phyloP scores from a whole-genome alignment of 1,140 invertebrate species.

The Cheumatopsyche charites region DNA sequence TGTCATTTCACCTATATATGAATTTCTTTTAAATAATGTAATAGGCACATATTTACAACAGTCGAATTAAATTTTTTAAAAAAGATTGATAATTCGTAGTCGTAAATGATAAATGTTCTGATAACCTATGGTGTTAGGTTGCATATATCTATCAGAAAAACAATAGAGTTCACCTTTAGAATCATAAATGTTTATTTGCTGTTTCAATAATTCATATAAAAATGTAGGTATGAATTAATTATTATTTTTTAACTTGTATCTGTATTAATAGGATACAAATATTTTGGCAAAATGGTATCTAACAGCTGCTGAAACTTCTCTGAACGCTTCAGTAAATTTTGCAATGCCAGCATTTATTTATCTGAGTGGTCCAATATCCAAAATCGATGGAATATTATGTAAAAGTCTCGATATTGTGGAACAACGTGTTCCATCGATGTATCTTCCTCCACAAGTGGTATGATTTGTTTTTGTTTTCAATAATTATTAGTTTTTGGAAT shows the following conservation, averaged over 20 bases:
- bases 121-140: slow-evolving; percentile 7
- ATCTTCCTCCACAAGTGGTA: slow-evolving; percentile 78
- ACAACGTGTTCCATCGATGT: slow-evolving; percentile 74
- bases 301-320: slow-evolving; percentile 71
- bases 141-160: slow-evolving; percentile 8
- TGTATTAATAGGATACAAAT: slow-evolving; percentile 66
- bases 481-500: slow-evolving; percentile 1
- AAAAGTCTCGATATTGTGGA: slow-evolving; percentile 79
- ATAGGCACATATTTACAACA: not conserved
- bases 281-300: slow-evolving; percentile 75
- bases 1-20: slow-evolving; percentile 7
- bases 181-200: not conserved
- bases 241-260: no score
- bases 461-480: slow-evolving; percentile 48
- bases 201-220: no score
- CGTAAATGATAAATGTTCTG: slow-evolving; percentile 1
- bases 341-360: slow-evolving; percentile 69
- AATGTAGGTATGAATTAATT: no score
- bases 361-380: slow-evolving; percentile 70
- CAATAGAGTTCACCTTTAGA: slow-evolving; percentile 10
- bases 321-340: slow-evolving; percentile 69
- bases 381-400: slow-evolving; percentile 76
- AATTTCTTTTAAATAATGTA: no score
- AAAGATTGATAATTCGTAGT: not conserved
- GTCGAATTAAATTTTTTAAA: not conserved